Evolutionary conservation across 2,113 vertebrate species (phyloP).

Genomic region (Myiozetetes cayanensis): DNA sequence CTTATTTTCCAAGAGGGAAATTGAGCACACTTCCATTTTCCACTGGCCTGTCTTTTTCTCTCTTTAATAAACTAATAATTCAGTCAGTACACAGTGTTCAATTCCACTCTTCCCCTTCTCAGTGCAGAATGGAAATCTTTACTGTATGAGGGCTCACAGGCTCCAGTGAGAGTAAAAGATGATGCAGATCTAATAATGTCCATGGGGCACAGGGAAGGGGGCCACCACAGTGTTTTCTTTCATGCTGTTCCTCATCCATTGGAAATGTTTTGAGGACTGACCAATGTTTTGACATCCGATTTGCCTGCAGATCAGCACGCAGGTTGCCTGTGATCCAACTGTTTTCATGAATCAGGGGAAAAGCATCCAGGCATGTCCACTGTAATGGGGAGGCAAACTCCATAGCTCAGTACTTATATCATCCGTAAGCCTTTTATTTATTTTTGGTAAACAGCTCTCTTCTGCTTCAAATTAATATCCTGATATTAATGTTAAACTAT

Average conservation of each 20-base stretch:
- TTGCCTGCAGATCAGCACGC: neutral
- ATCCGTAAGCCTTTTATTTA: slow-evolving; percentile 16
- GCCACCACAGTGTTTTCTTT: neutral
- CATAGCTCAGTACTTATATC: neutral
- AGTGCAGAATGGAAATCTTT: neutral
- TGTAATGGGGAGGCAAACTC: neutral
- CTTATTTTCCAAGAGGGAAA: neutral
- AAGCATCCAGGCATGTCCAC: slow-evolving; percentile 5
- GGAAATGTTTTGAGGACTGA: neutral
- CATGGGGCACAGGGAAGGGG: neutral
- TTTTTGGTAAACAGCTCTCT: slow-evolving; percentile 41
- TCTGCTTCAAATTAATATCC: slow-evolving; percentile 45
- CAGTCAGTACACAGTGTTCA: neutral
- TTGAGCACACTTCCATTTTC: neutral
- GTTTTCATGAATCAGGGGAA: slow-evolving; percentile 10
- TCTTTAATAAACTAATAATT: neutral
- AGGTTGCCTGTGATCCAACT: slow-evolving; percentile 21
- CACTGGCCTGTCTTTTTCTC: neutral
- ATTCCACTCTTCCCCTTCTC: neutral
- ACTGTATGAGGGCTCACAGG: neutral
- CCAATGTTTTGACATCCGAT: neutral
- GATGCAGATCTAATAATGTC: neutral
- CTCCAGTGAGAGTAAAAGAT: neutral
- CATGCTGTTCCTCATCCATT: neutral
- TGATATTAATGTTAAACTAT: slow-evolving; percentile 19